A percentile compares a stretch with the other conserved stretches of the same genome.
Conservation (phyloP, 2,888 invertebrate genomes). For the Drosophila monieri region DNA sequence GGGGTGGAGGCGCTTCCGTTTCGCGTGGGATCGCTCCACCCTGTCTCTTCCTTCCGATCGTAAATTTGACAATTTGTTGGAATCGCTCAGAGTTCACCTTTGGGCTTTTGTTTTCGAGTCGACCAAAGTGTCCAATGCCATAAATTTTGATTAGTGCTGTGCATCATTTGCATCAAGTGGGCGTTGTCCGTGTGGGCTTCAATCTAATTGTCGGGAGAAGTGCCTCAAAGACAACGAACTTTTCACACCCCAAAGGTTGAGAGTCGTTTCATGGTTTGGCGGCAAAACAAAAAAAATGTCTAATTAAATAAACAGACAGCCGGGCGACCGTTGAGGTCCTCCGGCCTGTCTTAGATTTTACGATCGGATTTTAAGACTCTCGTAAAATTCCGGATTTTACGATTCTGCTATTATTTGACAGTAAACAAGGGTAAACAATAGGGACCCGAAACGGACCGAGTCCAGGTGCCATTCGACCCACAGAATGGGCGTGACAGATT, state of each 20-base stretch:
- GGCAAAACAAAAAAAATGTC: slow-evolving; percentile 40
- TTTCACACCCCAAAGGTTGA: slow-evolving; percentile 2
- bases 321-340: slow-evolving; percentile 15
- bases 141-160: slow-evolving; percentile 76
- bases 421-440: slow-evolving; percentile 63
- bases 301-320: slow-evolving; percentile 63
- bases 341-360: slow-evolving; percentile 65
- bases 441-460: slow-evolving; percentile 2
- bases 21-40: slow-evolving; percentile 73
- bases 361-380: slow-evolving; percentile 65
- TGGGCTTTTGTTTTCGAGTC: neutral
- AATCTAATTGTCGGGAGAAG: slow-evolving; percentile 32
- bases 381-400: slow-evolving; percentile 77
- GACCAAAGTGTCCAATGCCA: slow-evolving; percentile 62
- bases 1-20: slow-evolving; percentile 59
- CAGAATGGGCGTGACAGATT: slow-evolving; percentile 61
- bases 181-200: slow-evolving; percentile 30
- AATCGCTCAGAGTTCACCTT: slow-evolving; percentile 44
- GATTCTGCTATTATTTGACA: slow-evolving; percentile 74
- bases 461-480: slow-evolving; percentile 50
- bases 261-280: slow-evolving; percentile 5
- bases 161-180: slow-evolving; percentile 22
- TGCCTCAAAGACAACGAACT: neutral
- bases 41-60: slow-evolving; percentile 43
- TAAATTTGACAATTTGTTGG: slow-evolving; percentile 77